Conservation (phyloP, 2,797 vertebrate species). For the Chaunax sp. region DNA sequence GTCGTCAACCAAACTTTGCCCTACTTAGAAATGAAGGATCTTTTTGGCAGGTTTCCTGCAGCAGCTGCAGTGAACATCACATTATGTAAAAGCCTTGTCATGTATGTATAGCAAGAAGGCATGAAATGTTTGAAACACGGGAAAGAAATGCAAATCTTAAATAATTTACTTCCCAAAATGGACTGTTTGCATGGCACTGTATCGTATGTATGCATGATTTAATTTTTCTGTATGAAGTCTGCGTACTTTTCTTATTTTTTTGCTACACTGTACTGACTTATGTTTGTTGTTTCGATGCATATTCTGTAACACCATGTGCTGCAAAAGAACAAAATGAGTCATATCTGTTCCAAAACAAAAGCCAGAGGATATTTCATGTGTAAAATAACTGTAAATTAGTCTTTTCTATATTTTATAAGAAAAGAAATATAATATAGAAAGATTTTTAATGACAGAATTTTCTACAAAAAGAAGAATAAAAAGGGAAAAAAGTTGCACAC, state of each 20-base stretch:
- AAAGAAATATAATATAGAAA: slow-evolving; percentile 74
- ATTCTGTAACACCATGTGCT: slow-evolving; percentile 79
- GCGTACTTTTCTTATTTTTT: slow-evolving; percentile 56
- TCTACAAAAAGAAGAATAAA: slow-evolving; percentile 76
- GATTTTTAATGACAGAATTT: slow-evolving; percentile 80
- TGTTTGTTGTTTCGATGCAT: slow-evolving; percentile 78
- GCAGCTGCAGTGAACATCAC: slow-evolving; percentile 48
- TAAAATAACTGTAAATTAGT: slow-evolving; percentile 84
- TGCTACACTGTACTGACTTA: slow-evolving; percentile 70
- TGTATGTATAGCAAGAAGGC: slow-evolving; percentile 81
- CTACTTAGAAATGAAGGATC: slow-evolving; percentile 36
- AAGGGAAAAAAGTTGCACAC: slow-evolving; percentile 72
- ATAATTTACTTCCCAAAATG: slow-evolving; percentile 79
- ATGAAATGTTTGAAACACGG: slow-evolving; percentile 77
- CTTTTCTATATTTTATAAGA: slow-evolving; percentile 84
- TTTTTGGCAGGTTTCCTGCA: slow-evolving; percentile 37
- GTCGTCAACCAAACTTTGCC: slow-evolving; percentile 39
- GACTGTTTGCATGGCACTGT: slow-evolving; percentile 85
- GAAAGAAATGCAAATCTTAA: slow-evolving; percentile 78
- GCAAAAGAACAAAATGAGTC: slow-evolving; percentile 72
- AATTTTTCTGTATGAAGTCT: slow-evolving; percentile 73
- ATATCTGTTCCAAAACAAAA: slow-evolving; percentile 75
- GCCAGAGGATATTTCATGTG: slow-evolving; percentile 79
- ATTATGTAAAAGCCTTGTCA: slow-evolving; percentile 74
- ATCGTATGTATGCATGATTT: slow-evolving; percentile 86